Percentiles rank a stretch among this genome's conserved stretches.
Conservation (phyloP, 1,140 invertebrate species). For the Cyclina sinensis region DNA sequence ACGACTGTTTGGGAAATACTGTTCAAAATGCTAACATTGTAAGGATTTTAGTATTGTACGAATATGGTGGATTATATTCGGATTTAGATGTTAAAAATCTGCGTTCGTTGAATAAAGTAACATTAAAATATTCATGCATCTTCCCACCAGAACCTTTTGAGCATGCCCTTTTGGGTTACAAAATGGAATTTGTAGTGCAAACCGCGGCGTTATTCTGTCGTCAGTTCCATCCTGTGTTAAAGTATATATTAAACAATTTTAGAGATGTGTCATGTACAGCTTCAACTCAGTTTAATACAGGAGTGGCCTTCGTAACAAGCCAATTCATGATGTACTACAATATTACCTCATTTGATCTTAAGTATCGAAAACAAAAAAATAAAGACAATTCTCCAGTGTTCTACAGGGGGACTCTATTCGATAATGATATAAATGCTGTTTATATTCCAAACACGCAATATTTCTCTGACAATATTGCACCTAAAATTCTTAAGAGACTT, state of each 20-base stretch:
- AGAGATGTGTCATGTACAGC: slow-evolving; percentile 18
- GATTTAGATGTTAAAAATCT: slow-evolving; percentile 80
- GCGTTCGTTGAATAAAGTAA: slow-evolving; percentile 68
- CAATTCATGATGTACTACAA: not conserved
- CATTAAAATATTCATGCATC: slow-evolving; percentile 75
- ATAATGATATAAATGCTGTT: not conserved
- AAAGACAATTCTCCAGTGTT: not conserved
- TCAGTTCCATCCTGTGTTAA: slow-evolving; percentile 77
- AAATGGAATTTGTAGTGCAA: slow-evolving; percentile 72
- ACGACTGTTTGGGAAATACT: not conserved
- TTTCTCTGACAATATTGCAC: not conserved
- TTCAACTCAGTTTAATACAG: not conserved
- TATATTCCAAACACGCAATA: not conserved
- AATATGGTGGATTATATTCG: slow-evolving; percentile 80
- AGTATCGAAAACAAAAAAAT: not conserved
- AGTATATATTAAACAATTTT: slow-evolving; percentile 71
- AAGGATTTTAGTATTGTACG: slow-evolving; percentile 78
- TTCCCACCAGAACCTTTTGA: slow-evolving; percentile 80
- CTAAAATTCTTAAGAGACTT: not conserved
- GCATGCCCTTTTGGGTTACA: slow-evolving; percentile 69
- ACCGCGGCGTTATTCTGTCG: slow-evolving; percentile 80
- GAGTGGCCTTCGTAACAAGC: not conserved
- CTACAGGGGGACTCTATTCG: not conserved
- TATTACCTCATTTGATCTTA: too few species aligned
- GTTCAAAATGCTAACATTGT: slow-evolving; percentile 71